A percentile compares a stretch with the other conserved stretches of the same genome.
Conservation (phyloP, 2,888 invertebrate genomes). For the Timema podura region DNA sequence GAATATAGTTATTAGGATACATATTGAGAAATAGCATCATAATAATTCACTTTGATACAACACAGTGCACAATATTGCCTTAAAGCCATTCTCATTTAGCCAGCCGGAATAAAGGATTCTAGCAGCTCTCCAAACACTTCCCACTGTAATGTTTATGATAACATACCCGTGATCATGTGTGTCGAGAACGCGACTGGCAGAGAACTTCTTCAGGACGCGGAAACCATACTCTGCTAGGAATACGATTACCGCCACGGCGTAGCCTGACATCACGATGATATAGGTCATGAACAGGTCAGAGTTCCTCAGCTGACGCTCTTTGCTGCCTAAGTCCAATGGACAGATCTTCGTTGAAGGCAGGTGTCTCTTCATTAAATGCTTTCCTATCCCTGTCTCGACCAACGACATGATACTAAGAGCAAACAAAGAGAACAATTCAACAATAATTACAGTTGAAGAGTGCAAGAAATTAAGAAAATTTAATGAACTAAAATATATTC, state of each 20-base stretch:
- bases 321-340: slow-evolving; percentile 74
- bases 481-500: too few species aligned
- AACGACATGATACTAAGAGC: slow-evolving; percentile 57
- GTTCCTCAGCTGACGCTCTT: slow-evolving; percentile 71
- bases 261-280: slow-evolving; percentile 66
- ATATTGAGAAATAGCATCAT: too few species aligned
- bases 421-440: too few species aligned
- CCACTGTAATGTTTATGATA: too few species aligned
- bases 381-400: slow-evolving; percentile 72
- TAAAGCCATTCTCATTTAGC: too few species aligned
- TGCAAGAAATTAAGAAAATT: too few species aligned
- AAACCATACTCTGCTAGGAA: slow-evolving; percentile 60
- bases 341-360: slow-evolving; percentile 75
- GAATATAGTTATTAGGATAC: too few species aligned
- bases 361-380: slow-evolving; percentile 57
- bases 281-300: slow-evolving; percentile 77
- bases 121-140: too few species aligned
- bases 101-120: too few species aligned
- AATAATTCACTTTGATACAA: too few species aligned
- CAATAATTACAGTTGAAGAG: too few species aligned
- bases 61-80: too few species aligned
- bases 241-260: slow-evolving; percentile 58
- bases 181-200: neutral
- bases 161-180: neutral
- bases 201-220: slow-evolving; percentile 1